A percentile compares a stretch with the other conserved stretches of the same genome.
These are phyloP conservation scores for Octopus bimaculoides DNA, from an alignment of 1,140 invertebrate species.

Conservation along the genomic window DNA sequence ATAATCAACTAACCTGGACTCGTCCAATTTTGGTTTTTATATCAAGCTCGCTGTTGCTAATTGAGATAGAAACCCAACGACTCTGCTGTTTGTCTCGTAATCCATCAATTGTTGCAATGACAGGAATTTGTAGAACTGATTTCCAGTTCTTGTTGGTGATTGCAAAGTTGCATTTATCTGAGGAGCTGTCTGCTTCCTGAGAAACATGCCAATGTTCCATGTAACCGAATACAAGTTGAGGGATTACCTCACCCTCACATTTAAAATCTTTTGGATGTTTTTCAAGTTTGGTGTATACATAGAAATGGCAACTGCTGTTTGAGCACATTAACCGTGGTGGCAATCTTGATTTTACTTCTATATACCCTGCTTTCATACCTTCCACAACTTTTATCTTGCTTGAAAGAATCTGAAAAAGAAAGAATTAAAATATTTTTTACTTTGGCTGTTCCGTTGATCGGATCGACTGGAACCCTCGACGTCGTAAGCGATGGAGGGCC, in stretches of 20 bases:
- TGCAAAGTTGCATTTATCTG: slow-evolving; percentile 22
- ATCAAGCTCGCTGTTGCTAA: too few relatives aligned
- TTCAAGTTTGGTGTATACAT: neutral
- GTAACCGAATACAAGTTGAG: slow-evolving; percentile 37
- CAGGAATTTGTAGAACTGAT: slow-evolving; percentile 24
- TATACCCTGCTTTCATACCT: neutral
- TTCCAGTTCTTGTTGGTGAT: slow-evolving; percentile 29
- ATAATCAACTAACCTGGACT: slow-evolving; percentile 21
- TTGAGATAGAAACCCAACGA: slow-evolving; percentile 14
- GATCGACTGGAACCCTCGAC: too few relatives aligned
- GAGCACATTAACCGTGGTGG: neutral
- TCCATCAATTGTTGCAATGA: slow-evolving; percentile 31
- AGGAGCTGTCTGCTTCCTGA: neutral
- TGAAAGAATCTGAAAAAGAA: neutral
- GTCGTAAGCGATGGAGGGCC: too few relatives aligned
- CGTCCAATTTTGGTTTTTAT: slow-evolving; percentile 17
- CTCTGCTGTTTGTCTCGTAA: slow-evolving; percentile 30
- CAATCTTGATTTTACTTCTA: neutral
- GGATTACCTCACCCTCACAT: slow-evolving; percentile 27
- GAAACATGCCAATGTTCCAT: neutral
- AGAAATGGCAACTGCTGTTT: neutral
- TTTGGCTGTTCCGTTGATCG: too few relatives aligned
- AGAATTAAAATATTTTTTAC: neutral
- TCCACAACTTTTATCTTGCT: neutral
- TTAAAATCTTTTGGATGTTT: slow-evolving; percentile 25